Evolutionary conservation across 2,113 vertebrate genomes (phyloP).

Genomic region (Syrmaticus mikado): DNA sequence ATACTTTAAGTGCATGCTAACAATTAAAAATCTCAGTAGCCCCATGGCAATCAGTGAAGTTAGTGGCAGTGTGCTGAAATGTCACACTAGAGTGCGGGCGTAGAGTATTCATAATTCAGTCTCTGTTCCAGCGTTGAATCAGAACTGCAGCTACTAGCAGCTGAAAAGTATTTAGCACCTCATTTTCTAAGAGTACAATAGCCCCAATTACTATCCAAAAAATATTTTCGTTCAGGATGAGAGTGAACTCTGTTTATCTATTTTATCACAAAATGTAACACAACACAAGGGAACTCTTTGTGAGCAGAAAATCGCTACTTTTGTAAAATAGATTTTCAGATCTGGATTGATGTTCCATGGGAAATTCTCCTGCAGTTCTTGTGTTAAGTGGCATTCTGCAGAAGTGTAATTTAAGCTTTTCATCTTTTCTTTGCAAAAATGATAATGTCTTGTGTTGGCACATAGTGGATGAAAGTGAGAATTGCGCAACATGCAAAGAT

Average conservation of each 20-base stretch:
- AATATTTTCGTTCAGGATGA: not conserved
- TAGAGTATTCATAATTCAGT: accelerated
- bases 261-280: not conserved
- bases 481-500: not conserved
- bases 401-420: not conserved
- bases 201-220: not conserved
- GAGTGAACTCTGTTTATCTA: not conserved
- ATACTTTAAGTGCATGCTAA: not conserved
- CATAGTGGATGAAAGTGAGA: not conserved
- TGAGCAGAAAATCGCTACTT: not conserved
- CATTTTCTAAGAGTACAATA: not conserved
- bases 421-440: not conserved
- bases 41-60: not conserved
- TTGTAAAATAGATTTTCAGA: not conserved
- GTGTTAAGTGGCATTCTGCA: not conserved
- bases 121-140: not conserved
- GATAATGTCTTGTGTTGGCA: not conserved
- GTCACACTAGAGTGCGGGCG: not conserved
- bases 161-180: not conserved
- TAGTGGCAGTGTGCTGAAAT: not conserved
- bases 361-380: not conserved
- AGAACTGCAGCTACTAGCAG: not conserved
- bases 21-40: not conserved
- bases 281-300: not conserved
- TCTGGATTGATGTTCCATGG: not conserved